Percentiles rank a stretch among this genome's conserved stretches.
Conservation (phyloP, 2,113 vertebrate genomes). For the Pongo abelii region DNA sequence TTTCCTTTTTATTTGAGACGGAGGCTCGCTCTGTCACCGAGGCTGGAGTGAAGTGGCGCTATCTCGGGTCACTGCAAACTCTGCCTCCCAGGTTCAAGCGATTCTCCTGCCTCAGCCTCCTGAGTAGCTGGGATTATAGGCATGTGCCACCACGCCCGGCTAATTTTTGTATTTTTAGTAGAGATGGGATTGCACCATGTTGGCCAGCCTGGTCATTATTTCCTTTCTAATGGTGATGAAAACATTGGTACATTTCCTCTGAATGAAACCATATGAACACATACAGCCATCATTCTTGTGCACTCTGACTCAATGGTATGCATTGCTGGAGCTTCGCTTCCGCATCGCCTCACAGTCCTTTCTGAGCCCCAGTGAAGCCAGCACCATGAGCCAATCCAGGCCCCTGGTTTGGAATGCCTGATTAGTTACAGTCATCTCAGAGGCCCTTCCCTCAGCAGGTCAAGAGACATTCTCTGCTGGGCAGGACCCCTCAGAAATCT, state of each 20-base stretch:
- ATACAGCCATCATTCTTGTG: not conserved
- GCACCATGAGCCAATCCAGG: not conserved
- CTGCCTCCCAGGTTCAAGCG: no score
- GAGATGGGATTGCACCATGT: no score
- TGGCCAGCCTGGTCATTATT: not conserved
- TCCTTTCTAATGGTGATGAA: not conserved
- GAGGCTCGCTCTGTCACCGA: no score
- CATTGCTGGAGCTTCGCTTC: not conserved
- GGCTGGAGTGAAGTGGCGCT: no score
- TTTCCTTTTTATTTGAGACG: not conserved
- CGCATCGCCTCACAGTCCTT: not conserved
- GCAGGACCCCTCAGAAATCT: not conserved
- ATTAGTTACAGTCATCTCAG: not conserved
- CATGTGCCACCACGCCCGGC: rapidly evolving
- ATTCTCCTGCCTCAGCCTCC: no score
- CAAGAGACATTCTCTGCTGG: not conserved
- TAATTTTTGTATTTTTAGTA: no score
- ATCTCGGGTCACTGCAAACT: no score
- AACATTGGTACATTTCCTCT: not conserved
- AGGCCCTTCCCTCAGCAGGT: not conserved
- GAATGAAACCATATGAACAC: rapidly evolving
- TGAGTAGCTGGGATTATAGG: no score
- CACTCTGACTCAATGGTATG: rapidly evolving
- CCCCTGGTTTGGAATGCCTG: not conserved
- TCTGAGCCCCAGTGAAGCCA: not conserved